Evolutionary conservation across 2,888 invertebrate species (phyloP).

Genomic region (Drosophila meridiana): DNA sequence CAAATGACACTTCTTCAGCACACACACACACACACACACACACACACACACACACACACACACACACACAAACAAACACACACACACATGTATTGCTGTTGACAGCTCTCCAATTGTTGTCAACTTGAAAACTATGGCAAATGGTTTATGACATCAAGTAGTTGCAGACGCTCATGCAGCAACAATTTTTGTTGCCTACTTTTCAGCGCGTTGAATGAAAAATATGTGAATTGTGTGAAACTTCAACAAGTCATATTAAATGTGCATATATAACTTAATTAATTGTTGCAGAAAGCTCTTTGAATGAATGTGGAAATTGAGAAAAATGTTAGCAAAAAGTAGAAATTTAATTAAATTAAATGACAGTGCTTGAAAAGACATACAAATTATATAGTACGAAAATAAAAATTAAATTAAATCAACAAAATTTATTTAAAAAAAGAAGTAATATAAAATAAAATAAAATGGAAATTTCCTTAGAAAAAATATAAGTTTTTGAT

Average conservation of each 20-base stretch:
- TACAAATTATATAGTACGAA: too few relatives aligned
- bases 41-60: neutral
- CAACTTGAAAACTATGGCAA: conserved; percentile 13
- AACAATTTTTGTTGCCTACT: conserved; percentile 23
- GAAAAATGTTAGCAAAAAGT: neutral
- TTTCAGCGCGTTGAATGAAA: conserved; percentile 12
- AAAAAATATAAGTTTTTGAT: too few relatives aligned
- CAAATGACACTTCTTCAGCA: neutral
- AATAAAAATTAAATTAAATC: too few relatives aligned
- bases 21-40: neutral
- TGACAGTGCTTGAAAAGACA: neutral
- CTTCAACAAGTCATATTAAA: neutral
- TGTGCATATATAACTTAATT: neutral
- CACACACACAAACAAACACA: neutral
- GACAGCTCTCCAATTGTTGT: conserved; percentile 39
- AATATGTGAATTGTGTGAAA: neutral
- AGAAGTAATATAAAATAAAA: too few relatives aligned
- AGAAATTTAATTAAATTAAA: neutral
- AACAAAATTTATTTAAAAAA: too few relatives aligned
- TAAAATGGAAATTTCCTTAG: too few relatives aligned
- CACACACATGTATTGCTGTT: neutral
- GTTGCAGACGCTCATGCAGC: neutral
- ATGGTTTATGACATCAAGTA: neutral
- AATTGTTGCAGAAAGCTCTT: neutral
- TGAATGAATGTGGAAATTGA: neutral